Percentiles rank a stretch among this genome's conserved stretches.
Conservation (phyloP, 2,797 vertebrate species). For the Erethizon dorsatum region DNA sequence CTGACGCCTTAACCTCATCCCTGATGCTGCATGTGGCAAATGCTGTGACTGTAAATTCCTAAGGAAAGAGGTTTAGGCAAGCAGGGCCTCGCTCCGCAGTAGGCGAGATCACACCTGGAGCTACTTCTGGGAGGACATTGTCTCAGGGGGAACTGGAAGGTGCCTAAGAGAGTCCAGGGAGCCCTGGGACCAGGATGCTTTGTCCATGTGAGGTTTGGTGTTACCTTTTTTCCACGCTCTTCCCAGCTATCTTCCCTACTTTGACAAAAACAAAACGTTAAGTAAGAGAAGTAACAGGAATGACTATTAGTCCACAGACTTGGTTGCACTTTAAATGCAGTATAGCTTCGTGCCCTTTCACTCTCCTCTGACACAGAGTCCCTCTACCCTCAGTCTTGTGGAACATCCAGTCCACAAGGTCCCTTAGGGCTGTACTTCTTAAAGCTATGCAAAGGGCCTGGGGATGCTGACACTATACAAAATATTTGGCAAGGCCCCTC, state of each 20-base stretch:
- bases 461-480: not conserved
- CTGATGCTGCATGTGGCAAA: not conserved
- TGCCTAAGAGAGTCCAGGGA: not conserved
- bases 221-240: not conserved
- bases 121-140: not conserved
- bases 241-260: not conserved
- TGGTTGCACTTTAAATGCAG: not conserved
- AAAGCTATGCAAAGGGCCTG: not conserved
- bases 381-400: too few species aligned
- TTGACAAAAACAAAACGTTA: not conserved
- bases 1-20: not conserved
- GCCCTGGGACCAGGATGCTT: not conserved
- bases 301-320: not conserved
- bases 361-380: not conserved
- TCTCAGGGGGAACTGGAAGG: not conserved
- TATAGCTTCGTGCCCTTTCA: not conserved
- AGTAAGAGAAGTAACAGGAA: not conserved
- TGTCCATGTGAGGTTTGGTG: too few species aligned
- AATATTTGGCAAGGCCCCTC: not conserved
- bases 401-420: not conserved
- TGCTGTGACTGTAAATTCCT: not conserved
- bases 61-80: not conserved
- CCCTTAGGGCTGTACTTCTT: not conserved
- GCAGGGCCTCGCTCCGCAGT: fast-evolving
- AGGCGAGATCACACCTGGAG: not conserved